Conservation (phyloP, 2,888 invertebrate species). For the Hylaea fasciaria region DNA sequence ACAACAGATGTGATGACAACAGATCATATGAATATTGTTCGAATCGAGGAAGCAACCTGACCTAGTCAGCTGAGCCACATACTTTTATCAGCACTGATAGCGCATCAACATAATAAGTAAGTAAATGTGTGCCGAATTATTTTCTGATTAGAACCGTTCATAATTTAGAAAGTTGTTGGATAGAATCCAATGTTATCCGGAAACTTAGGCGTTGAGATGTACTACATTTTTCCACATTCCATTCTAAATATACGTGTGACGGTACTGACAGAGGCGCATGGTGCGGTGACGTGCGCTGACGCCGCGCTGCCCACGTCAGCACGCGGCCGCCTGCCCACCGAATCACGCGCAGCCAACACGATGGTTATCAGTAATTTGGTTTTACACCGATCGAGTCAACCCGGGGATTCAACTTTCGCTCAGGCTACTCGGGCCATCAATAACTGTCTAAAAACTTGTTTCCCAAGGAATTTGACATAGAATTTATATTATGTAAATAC, state of each 20-base stretch:
- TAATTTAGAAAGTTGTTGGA: conserved; percentile 61
- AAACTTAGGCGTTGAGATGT: conserved; percentile 65
- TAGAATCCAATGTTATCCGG: conserved; percentile 68
- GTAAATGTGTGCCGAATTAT: conserved; percentile 7
- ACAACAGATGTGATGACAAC: too few relatives aligned
- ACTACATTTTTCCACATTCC: conserved; percentile 71
- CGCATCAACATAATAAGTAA: conserved; percentile 3
- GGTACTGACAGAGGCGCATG: conserved; percentile 48
- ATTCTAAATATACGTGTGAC: conserved; percentile 79
- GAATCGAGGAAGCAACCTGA: too few relatives aligned
- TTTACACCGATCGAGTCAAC: conserved; percentile 1
- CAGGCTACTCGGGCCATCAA: too few relatives aligned
- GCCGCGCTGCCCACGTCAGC: conserved; percentile 71
- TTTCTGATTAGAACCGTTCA: conserved; percentile 26
- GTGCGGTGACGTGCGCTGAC: conserved; percentile 71
- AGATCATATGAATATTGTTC: too few relatives aligned
- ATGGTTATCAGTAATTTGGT: not conserved
- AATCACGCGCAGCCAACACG: conserved; percentile 63
- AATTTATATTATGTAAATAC: too few relatives aligned
- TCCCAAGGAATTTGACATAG: too few relatives aligned
- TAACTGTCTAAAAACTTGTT: too few relatives aligned
- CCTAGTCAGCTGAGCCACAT: not conserved
- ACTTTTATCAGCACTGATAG: conserved; percentile 14
- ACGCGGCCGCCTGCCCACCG: conserved; percentile 51
- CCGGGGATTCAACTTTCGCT: not conserved